phyloP scores from a whole-genome alignment of 2,797 vertebrate genomes.

The Scarus forsteni region DNA sequence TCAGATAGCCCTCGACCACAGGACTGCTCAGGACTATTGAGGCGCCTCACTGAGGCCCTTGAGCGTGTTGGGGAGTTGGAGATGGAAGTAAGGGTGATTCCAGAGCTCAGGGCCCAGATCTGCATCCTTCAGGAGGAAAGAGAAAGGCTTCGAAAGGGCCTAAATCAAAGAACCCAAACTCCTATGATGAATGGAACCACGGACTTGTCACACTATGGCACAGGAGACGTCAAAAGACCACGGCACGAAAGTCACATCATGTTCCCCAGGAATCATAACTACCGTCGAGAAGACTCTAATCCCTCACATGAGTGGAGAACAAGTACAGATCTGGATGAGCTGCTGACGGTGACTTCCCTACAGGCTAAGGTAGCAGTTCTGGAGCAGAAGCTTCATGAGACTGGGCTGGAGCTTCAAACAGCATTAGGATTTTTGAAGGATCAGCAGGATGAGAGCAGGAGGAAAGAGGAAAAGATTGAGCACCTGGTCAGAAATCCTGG shows the following conservation, averaged over 20 bases:
- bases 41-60: conserved; percentile 76
- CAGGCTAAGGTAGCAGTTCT: conserved; percentile 87
- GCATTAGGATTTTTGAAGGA: conserved; percentile 81
- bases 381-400: conserved; percentile 87
- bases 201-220: conserved; percentile 30
- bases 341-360: conserved; percentile 73
- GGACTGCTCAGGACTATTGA: conserved; percentile 65
- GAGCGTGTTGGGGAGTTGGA: conserved; percentile 83
- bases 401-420: conserved; percentile 84
- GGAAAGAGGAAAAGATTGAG: conserved; percentile 85
- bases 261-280: conserved; percentile 42
- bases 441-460: conserved; percentile 84
- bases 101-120: conserved; percentile 81
- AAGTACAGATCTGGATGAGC: conserved; percentile 75
- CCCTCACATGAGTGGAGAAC: conserved; percentile 73
- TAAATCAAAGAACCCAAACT: conserved; percentile 49
- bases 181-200: conserved; percentile 53
- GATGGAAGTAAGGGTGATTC: conserved; percentile 78
- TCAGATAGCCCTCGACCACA: background rate
- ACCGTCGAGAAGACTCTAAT: conserved; percentile 42
- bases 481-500: conserved; percentile 79
- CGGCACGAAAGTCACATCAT: conserved; percentile 50
- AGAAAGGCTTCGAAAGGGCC: conserved; percentile 61
- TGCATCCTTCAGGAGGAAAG: conserved; percentile 80
- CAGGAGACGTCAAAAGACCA: conserved; percentile 47